Conservation (phyloP, 2,888 invertebrate species). For the Synergus umbraculus region DNA sequence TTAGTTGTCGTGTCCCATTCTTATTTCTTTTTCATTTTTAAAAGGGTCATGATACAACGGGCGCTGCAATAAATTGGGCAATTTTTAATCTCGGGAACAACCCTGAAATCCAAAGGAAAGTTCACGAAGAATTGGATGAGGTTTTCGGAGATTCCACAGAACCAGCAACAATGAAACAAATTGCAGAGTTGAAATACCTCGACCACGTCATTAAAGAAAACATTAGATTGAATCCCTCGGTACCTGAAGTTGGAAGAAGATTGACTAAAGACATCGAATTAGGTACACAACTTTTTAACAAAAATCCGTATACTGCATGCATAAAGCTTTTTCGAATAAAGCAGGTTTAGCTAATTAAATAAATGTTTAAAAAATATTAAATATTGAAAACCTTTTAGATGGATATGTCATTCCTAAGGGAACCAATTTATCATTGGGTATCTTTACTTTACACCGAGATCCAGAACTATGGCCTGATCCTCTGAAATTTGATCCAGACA, state of each 20-base stretch:
- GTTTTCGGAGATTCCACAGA: slow-evolving; percentile 71
- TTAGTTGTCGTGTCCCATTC: no score
- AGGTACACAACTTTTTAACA: slow-evolving; percentile 65
- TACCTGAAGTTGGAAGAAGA: slow-evolving; percentile 78
- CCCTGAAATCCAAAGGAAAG: slow-evolving; percentile 77
- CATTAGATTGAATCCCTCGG: slow-evolving; percentile 80
- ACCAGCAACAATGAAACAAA: slow-evolving; percentile 68
- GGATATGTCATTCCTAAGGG: slow-evolving; percentile 75
- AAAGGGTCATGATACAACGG: slow-evolving; percentile 79
- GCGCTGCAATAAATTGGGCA: slow-evolving; percentile 78
- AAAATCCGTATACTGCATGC: not conserved
- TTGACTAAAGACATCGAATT: slow-evolving; percentile 77
- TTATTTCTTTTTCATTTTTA: not conserved
- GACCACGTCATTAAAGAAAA: slow-evolving; percentile 81
- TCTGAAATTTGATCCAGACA: slow-evolving; percentile 76
- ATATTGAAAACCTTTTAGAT: slow-evolving; percentile 60
- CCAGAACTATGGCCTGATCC: slow-evolving; percentile 78
- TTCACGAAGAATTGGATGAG: slow-evolving; percentile 73
- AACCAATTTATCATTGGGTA: slow-evolving; percentile 65
- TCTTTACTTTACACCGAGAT: slow-evolving; percentile 78
- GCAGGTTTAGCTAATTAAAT: not conserved
- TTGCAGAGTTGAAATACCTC: slow-evolving; percentile 78
- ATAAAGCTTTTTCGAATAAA: not conserved
- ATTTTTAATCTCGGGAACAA: slow-evolving; percentile 77
- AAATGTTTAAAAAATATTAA: not conserved